A percentile compares a stretch with the other conserved stretches of the same genome.
Conservation (phyloP, 35 echinoderm and acorn worm species). For the Ophiothrix spiculata region DNA sequence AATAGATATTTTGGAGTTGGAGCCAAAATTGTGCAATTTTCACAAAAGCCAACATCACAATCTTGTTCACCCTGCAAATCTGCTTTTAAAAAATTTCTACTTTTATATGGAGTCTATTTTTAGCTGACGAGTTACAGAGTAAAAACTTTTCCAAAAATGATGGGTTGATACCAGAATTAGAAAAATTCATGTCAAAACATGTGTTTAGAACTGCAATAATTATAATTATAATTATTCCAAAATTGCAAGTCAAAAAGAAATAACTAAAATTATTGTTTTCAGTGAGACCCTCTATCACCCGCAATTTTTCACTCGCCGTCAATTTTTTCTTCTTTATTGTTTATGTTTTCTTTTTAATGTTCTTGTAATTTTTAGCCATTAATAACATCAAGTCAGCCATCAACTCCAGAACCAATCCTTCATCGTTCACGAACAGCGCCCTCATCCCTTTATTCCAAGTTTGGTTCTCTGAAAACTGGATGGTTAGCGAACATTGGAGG, state of each 20-base stretch:
- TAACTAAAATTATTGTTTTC: neutral
- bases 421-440: conserved; percentile 45
- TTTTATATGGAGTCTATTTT: no score
- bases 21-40: no score
- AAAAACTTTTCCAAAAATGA: no score
- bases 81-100: no score
- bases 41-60: no score
- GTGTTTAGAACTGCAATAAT: no score
- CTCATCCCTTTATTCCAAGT: conserved; percentile 30
- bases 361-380: neutral
- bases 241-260: neutral
- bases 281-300: neutral
- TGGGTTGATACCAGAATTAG: no score
- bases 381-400: neutral
- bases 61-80: no score
- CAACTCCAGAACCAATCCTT: conserved; percentile 34
- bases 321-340: neutral
- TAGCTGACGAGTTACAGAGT: no score
- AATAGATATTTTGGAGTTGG: no score
- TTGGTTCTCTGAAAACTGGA: conserved; percentile 54
- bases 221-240: neutral
- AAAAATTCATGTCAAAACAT: no score
- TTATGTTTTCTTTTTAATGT: no score
- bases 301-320: neutral
- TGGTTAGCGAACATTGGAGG: conserved; percentile 57